Evolutionary conservation across 1,140 invertebrate genomes (phyloP).

Genomic region (Bombus vancouverensis): DNA sequence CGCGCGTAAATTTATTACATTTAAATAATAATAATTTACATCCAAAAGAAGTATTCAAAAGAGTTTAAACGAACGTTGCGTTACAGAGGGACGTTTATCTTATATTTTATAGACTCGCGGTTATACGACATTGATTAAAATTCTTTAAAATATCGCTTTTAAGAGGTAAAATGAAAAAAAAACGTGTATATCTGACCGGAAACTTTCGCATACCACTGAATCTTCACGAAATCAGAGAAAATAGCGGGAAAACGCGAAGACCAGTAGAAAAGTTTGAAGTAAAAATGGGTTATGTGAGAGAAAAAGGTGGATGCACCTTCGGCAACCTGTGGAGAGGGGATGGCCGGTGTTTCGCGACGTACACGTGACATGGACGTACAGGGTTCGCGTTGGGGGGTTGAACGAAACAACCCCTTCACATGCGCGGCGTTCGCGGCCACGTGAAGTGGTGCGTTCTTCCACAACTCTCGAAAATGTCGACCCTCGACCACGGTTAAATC

Average conservation of each 20-base stretch:
- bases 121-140: too few relatives aligned
- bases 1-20: too few relatives aligned
- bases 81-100: too few relatives aligned
- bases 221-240: too few relatives aligned
- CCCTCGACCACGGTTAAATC: conserved; percentile 54
- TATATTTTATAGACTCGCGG: too few relatives aligned
- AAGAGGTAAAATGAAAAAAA: too few relatives aligned
- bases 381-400: conserved; percentile 64
- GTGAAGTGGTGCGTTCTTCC: conserved; percentile 65
- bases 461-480: conserved; percentile 64
- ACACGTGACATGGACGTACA: conserved; percentile 73
- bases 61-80: too few relatives aligned
- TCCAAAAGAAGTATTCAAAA: too few relatives aligned
- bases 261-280: background rate
- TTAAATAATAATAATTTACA: too few relatives aligned
- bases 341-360: conserved; percentile 60
- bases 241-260: background rate
- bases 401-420: conserved; percentile 77
- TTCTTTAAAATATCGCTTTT: too few relatives aligned
- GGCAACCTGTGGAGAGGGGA: conserved; percentile 57
- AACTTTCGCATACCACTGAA: too few relatives aligned
- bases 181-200: too few relatives aligned
- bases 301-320: conserved; percentile 36
- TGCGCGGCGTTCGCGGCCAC: conserved; percentile 72
- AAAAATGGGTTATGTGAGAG: background rate